Evolutionary conservation across 1,140 invertebrate genomes (phyloP), one percentile per base, ranked within the genome.

Genomic region (Pomacea maculata): DNA sequence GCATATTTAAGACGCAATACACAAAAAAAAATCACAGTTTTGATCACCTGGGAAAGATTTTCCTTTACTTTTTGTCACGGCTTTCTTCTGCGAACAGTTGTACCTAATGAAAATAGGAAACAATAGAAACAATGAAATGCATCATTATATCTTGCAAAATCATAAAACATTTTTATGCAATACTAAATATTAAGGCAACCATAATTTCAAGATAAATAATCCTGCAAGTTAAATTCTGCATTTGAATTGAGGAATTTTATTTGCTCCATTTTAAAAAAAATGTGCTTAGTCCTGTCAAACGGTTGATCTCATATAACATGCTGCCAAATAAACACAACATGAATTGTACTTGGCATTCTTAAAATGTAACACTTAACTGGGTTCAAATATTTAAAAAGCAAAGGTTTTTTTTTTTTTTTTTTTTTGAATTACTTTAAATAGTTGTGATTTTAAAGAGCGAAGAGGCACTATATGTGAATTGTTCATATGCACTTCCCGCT

Each of bases 31-130:
- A 25, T 25, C 6, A 70, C 67, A n/a, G 1, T 14, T 11, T 17
- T 61, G 57, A 61, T 61, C 57, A 14, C 11, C 57, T 61, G 11
- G 57, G 3, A 17, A 11, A 61, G 57, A 70, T 14, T n/a, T 14
- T 70, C 12, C n/a, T 3, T 21, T 78, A 78, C 1, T 65, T 78
- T 57, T 78, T 78, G 52, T 78, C 12, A 29, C 67, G 10, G 52
- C 77, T 78, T 70, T 78, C 77, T 78, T 78, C 77, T 15, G 77
- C 77, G 68, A 68, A 78, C 2, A 78, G 65, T 25, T 78, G 77
- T 3, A 78, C 54, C 77, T 78, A 65, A 70, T 70, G 70, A 65
- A 68, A 29, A 57, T 15, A 68, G 21, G n/a, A 57, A 73, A 73
- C 12, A 19, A 75, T 21, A 11, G 1, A 21, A 57, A 52, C 34